Conservation (phyloP, 2,888 invertebrate genomes). For the Nomada flava region DNA sequence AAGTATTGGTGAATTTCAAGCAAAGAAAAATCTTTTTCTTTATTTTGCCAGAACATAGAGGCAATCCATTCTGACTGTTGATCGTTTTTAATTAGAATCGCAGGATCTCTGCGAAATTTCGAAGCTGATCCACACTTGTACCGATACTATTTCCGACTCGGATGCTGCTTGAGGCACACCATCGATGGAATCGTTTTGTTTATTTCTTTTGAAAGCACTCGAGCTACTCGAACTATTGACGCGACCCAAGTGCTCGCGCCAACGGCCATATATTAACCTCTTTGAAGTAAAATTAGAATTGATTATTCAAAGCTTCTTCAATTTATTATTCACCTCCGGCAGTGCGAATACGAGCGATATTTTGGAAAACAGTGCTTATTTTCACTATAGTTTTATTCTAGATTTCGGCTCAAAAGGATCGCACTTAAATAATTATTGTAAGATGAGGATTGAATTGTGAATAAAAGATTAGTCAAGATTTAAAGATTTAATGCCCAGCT, state of each 20-base stretch:
- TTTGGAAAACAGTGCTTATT: no score
- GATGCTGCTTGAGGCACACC: constrained; percentile 23
- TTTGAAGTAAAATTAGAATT: constrained; percentile 17
- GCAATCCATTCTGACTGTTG: background rate
- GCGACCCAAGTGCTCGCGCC: background rate
- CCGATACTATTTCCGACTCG: constrained; percentile 8
- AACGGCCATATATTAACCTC: background rate
- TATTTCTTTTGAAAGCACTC: constrained; percentile 13
- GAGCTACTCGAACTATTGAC: constrained; percentile 17
- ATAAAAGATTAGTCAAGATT: no score
- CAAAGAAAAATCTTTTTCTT: no score
- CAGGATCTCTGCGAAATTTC: background rate
- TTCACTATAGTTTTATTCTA: no score
- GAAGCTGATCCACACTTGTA: constrained; percentile 5
- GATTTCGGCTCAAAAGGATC: no score
- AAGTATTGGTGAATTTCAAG: no score
- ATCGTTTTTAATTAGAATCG: background rate
- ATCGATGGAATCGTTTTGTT: constrained; percentile 18
- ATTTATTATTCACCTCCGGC: background rate
- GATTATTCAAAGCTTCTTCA: background rate
- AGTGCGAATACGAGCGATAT: no score
- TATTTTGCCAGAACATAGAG: background rate
- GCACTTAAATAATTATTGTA: no score
- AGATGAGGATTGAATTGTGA: no score
- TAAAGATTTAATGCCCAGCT: no score